A percentile compares a stretch with the other conserved stretches of the same genome.
Evolutionary conservation across 2,113 vertebrate species (phyloP).

Genomic region (Nothobranchius kuhntae): DNA sequence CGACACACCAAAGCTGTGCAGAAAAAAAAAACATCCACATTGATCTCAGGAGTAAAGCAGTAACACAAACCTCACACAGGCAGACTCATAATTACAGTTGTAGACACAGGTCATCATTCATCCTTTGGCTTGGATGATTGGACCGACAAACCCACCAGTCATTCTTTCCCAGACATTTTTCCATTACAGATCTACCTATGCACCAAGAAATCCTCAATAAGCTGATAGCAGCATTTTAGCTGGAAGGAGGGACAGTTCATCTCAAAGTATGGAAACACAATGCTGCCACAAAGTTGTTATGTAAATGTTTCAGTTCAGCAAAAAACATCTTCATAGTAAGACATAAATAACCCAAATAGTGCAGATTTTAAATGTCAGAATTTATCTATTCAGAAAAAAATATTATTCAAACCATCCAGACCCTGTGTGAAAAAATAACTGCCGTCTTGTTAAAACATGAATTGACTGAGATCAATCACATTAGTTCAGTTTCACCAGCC

Average conservation of each 20-base stretch:
- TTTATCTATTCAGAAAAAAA: no score
- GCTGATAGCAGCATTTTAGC: not conserved
- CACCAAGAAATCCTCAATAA: conserved; percentile 12
- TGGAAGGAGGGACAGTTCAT: not conserved
- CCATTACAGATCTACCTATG: not conserved
- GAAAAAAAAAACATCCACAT: not conserved
- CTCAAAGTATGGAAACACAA: not conserved
- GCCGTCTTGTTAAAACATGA: no score
- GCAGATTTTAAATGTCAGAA: no score
- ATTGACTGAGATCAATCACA: no score
- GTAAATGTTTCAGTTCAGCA: no score
- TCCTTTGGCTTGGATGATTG: conserved; percentile 1
- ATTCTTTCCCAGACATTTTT: not conserved
- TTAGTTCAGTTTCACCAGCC: no score
- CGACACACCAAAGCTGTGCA: conserved; percentile 6
- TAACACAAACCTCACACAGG: conserved; percentile 1
- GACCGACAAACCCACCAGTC: not conserved
- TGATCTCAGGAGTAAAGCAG: not conserved
- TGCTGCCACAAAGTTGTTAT: no score
- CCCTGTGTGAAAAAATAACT: no score
- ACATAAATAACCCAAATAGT: no score
- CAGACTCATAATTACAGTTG: not conserved
- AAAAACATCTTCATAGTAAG: no score
- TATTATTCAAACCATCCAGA: no score
- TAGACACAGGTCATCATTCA: conserved; percentile 1